phyloP scores from a whole-genome alignment of 2,888 invertebrate genomes.

The Eulithis prunata region DNA sequence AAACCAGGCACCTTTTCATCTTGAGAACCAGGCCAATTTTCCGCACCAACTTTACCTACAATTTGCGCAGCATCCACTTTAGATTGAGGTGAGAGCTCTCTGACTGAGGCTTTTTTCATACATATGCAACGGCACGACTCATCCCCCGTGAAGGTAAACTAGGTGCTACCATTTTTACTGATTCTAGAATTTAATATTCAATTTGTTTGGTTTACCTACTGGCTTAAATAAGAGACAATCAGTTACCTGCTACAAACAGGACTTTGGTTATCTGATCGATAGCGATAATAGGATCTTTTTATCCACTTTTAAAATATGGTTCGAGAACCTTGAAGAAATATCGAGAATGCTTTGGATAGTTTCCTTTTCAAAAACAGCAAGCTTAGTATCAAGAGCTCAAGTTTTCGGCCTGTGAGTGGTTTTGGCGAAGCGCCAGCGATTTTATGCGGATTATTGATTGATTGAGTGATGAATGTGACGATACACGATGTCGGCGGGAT shows the following conservation, averaged over 20 bases:
- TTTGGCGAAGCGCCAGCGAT: slow-evolving; percentile 51
- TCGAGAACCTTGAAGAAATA: too few species aligned
- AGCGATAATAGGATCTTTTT: too few species aligned
- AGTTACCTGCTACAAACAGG: too few species aligned
- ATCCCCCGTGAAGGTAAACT: slow-evolving; percentile 12
- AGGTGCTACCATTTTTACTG: neutral
- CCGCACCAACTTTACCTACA: slow-evolving; percentile 25
- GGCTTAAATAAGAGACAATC: too few species aligned
- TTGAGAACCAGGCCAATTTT: slow-evolving; percentile 40
- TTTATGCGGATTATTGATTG: slow-evolving; percentile 58
- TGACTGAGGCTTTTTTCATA: slow-evolving; percentile 31
- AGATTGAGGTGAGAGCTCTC: slow-evolving; percentile 20
- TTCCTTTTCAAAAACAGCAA: neutral
- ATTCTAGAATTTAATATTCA: neutral
- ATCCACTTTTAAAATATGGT: too few species aligned
- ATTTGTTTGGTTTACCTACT: neutral
- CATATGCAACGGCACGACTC: slow-evolving; percentile 37
- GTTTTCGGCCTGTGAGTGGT: slow-evolving; percentile 18
- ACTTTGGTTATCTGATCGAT: too few species aligned
- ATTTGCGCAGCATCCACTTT: slow-evolving; percentile 26
- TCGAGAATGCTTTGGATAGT: neutral
- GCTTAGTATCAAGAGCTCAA: neutral
- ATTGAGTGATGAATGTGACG: slow-evolving; percentile 37
- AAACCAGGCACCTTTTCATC: slow-evolving; percentile 23
- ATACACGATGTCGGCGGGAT: slow-evolving; percentile 32